A percentile compares a stretch with the other conserved stretches of the same genome.
phyloP scores from a whole-genome alignment of 2,797 vertebrate species.

The Melanotaenia nigrans region DNA sequence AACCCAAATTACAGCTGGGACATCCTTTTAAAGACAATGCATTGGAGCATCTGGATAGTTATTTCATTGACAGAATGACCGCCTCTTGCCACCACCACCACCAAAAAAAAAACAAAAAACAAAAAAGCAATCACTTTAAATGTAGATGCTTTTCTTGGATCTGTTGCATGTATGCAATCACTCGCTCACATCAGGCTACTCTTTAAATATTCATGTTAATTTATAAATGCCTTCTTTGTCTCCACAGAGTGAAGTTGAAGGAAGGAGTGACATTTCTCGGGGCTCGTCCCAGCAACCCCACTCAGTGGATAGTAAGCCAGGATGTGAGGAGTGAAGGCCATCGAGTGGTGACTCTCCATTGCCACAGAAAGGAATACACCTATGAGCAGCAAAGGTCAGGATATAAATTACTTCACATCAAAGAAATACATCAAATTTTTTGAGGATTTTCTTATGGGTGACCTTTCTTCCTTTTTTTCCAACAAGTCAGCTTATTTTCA shows the following conservation, averaged over 20 bases:
- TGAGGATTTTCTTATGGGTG: not conserved
- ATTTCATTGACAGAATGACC: constrained; percentile 30
- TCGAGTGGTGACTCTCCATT: constrained; percentile 87
- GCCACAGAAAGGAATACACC: constrained; percentile 87
- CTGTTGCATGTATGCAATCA: constrained; percentile 32
- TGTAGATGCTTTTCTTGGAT: constrained; percentile 43
- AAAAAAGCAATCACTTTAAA: constrained; percentile 26
- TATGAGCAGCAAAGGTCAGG: constrained; percentile 87
- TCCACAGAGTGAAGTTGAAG: constrained; percentile 93
- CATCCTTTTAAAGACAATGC: constrained; percentile 47
- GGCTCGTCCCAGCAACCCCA: constrained; percentile 87
- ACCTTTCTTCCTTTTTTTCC: not conserved
- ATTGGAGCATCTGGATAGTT: constrained; percentile 57
- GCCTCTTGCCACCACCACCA: not conserved
- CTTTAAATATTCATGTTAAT: not conserved
- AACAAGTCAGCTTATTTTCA: not conserved
- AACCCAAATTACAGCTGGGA: constrained; percentile 53
- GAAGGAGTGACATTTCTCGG: constrained; percentile 92
- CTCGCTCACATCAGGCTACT: constrained; percentile 26
- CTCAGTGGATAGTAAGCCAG: constrained; percentile 91
- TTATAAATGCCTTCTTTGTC: constrained; percentile 13
- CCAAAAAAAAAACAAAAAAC: too few relatives aligned
- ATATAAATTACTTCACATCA: not conserved
- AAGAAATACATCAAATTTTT: not conserved
- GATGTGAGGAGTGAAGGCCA: constrained; percentile 91